phyloP scores from a whole-genome alignment of 2,797 vertebrate species.

The Chanos chanos region DNA sequence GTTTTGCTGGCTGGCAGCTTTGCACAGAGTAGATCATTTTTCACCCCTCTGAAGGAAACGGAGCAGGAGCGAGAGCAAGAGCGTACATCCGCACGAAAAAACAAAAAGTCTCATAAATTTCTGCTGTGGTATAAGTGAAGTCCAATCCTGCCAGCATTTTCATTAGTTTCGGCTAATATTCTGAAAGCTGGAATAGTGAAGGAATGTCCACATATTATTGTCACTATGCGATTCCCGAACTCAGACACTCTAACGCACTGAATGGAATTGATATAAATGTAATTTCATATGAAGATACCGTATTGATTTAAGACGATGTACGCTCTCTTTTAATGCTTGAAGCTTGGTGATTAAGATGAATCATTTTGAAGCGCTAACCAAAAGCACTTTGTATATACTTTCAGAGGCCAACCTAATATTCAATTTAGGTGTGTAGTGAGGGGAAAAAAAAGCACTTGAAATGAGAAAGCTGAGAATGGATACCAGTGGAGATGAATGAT shows the following conservation, averaged over 20 bases:
- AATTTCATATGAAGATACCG: not conserved
- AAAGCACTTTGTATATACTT: too few species aligned
- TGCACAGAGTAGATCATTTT: not conserved
- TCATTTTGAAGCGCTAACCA: too few species aligned
- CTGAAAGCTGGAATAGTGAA: not conserved
- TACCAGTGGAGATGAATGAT: constrained; percentile 3
- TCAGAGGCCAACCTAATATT: too few species aligned
- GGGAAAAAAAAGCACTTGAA: not conserved
- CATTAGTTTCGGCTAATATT: too few species aligned
- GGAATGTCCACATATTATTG: not conserved
- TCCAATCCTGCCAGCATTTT: too few species aligned
- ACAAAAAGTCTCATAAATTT: too few species aligned
- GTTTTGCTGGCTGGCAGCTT: constrained; percentile 1
- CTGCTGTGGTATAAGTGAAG: too few species aligned
- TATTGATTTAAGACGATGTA: constrained; percentile 16
- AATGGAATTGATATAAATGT: constrained; percentile 3
- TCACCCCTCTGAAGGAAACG: not conserved
- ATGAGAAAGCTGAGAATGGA: constrained; percentile 23
- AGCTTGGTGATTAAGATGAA: not conserved
- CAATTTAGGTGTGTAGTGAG: not conserved
- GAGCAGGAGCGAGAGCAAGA: too few species aligned
- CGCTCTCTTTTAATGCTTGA: constrained; percentile 1
- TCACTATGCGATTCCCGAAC: not conserved
- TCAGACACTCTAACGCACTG: not conserved
- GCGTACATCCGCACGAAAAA: too few species aligned